These are phyloP conservation scores for Bombus confusus DNA, from an alignment of 1,140 invertebrate species.

Conservation along the genomic window DNA sequence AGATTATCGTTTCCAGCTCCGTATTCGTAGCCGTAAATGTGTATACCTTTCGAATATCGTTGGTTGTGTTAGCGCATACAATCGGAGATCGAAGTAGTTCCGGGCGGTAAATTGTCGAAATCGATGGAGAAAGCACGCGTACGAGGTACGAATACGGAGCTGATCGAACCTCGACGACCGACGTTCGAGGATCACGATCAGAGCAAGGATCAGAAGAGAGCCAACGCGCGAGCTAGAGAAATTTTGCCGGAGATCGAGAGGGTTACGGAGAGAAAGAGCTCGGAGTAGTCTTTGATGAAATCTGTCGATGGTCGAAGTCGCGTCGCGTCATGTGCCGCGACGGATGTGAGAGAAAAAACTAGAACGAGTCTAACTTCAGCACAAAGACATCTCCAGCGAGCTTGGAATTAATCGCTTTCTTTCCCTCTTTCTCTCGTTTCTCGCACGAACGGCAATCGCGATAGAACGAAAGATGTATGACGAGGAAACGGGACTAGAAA, in stretches of 20 bases:
- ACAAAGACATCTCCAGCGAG: neutral
- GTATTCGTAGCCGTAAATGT: conserved; percentile 50
- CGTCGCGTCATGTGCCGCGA: no score
- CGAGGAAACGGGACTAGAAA: conserved; percentile 27
- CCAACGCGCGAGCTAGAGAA: conserved; percentile 57
- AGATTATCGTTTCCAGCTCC: conserved; percentile 49
- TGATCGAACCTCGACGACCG: conserved; percentile 42
- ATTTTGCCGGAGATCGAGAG: conserved; percentile 44
- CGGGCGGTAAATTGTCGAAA: neutral
- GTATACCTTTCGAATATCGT: neutral
- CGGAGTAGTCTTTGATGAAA: conserved; percentile 22
- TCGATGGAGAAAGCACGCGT: neutral
- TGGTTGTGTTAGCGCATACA: neutral
- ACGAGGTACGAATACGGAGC: conserved; percentile 47
- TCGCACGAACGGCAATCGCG: conserved; percentile 8
- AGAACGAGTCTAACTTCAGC: neutral
- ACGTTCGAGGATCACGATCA: conserved; percentile 52
- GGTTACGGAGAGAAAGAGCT: conserved; percentile 37
- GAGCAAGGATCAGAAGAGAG: conserved; percentile 72
- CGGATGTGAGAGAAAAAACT: neutral
- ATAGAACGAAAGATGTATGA: conserved; percentile 9
- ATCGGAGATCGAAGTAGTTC: neutral
- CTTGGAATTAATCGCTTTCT: neutral
- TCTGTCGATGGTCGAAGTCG: neutral
- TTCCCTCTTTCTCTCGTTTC: conserved; percentile 20